Percentiles rank a stretch among this genome's conserved stretches.
Evolutionary conservation across 2,113 vertebrate genomes (phyloP).

Genomic region (Myiopsitta monachus): DNA sequence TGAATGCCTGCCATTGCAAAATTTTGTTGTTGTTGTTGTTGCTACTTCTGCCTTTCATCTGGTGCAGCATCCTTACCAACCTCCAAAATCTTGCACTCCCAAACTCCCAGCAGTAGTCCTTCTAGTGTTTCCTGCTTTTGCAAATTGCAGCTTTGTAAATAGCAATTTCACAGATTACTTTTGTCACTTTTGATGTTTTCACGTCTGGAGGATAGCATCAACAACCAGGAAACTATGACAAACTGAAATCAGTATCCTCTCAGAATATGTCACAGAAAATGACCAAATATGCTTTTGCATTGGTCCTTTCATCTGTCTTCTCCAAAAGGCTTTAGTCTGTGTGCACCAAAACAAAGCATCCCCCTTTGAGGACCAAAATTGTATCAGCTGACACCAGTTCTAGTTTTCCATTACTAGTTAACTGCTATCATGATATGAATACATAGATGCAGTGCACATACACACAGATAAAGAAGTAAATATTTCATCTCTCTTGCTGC

Average conservation of each 20-base stretch:
- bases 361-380: background rate
- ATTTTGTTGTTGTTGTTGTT: background rate
- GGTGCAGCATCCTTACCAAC: background rate
- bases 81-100: fast-evolving
- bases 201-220: background rate
- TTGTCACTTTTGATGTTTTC: background rate
- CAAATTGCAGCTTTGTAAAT: background rate
- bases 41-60: conserved; percentile 18
- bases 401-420: background rate
- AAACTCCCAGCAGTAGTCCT: background rate
- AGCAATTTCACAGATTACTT: background rate
- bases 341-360: background rate
- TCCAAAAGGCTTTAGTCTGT: background rate
- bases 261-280: background rate
- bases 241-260: background rate
- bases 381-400: background rate
- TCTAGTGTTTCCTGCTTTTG: background rate
- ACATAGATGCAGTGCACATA: background rate
- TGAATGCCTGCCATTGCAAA: background rate
- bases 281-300: background rate
- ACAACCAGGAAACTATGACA: background rate
- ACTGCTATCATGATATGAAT: background rate
- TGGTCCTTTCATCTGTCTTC: background rate
- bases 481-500: background rate
- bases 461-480: background rate